Conservation (phyloP, 2,113 vertebrate genomes). For the Phocoena phocoena region DNA sequence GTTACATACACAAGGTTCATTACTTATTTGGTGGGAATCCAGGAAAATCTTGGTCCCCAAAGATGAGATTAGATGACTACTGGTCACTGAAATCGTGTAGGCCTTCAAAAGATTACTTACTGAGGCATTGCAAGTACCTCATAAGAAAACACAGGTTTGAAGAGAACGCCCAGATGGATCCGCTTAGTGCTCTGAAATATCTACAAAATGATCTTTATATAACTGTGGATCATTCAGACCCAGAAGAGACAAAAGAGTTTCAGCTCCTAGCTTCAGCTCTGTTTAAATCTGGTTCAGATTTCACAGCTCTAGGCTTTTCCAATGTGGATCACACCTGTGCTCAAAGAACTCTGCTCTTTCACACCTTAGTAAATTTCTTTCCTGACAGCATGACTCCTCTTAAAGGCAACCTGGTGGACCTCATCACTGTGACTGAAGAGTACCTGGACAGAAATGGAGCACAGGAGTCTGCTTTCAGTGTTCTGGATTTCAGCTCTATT, state of each 20-base stretch:
- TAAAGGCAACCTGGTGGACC: constrained; percentile 98
- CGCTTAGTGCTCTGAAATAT: no score
- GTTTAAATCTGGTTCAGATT: no score
- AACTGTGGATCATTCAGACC: no score
- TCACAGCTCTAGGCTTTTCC: constrained; percentile 89
- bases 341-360: constrained; percentile 98
- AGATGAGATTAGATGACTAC: constrained; percentile 99
- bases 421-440: constrained; percentile 91
- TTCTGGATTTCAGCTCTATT: constrained; percentile 80
- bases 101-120: constrained; percentile 97
- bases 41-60: constrained; percentile 98
- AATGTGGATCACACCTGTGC: constrained; percentile 98
- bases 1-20: constrained; percentile 99
- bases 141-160: constrained; percentile 95
- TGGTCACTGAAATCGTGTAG: constrained; percentile 98
- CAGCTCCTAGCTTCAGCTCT: no score
- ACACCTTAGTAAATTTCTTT: constrained; percentile 98
- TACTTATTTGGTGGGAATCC: constrained; percentile 99
- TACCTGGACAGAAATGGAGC: constrained; percentile 70
- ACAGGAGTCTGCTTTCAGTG: constrained; percentile 75
- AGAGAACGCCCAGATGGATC: no score
- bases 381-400: constrained; percentile 99
- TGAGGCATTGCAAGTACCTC: constrained; percentile 98
- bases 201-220: no score
- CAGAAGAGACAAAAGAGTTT: no score